Percentiles rank a stretch among this genome's conserved stretches.
Evolutionary conservation across 1,140 invertebrate genomes (phyloP).

Genomic region (Rhopalosiphum maidis): DNA sequence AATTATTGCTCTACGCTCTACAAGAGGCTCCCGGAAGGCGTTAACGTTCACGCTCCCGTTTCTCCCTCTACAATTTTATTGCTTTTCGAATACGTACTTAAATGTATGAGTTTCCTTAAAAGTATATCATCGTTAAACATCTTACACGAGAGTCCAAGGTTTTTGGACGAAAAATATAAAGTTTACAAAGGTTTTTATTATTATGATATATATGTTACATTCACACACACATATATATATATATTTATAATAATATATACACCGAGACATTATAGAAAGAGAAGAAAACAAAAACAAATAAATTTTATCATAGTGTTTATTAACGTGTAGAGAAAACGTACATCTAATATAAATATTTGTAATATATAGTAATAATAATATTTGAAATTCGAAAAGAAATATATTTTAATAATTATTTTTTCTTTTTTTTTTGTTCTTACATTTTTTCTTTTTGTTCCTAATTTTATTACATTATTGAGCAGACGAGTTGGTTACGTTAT

Average conservation of each 20-base stretch:
- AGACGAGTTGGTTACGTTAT: slow-evolving; percentile 32
- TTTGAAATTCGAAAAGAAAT: slow-evolving; percentile 15
- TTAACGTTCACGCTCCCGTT: slow-evolving; percentile 25
- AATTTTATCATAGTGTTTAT: slow-evolving; percentile 23
- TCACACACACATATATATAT: background rate
- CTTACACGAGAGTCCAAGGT: background rate
- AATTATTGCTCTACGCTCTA: slow-evolving; percentile 52
- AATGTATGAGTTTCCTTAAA: slow-evolving; percentile 31
- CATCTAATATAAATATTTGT: background rate
- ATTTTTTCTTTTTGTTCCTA: slow-evolving; percentile 9
- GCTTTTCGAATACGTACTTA: slow-evolving; percentile 57
- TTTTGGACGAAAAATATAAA: slow-evolving; percentile 5
- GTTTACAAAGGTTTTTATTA: background rate
- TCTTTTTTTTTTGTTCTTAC: background rate
- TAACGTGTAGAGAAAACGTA: background rate
- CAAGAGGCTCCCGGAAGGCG: slow-evolving; percentile 25
- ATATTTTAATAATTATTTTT: slow-evolving; percentile 12
- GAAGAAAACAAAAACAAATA: background rate
- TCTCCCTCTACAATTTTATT: slow-evolving; percentile 56
- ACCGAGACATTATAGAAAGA: background rate
- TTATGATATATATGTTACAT: no score
- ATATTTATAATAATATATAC: background rate
- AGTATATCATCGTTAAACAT: slow-evolving; percentile 25
- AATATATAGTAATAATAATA: background rate
- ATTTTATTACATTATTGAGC: slow-evolving; percentile 40